Evolutionary conservation across 2,888 invertebrate species (phyloP).

Genomic region (Endomychus coccineus): DNA sequence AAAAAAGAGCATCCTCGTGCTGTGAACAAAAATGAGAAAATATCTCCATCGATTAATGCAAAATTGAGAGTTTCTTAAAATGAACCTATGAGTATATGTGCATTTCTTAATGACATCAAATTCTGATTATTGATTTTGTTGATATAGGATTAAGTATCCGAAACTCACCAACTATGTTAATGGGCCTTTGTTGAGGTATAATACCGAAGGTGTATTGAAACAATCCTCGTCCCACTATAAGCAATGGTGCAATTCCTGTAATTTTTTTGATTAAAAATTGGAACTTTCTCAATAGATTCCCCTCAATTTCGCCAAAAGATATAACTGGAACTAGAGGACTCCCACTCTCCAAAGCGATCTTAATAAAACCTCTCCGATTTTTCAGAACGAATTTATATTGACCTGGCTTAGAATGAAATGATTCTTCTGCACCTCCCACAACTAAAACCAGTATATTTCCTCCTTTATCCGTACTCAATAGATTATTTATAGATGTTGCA

Average conservation of each 20-base stretch:
- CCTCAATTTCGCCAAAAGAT: conserved; percentile 85
- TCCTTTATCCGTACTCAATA: conserved; percentile 48
- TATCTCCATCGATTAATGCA: too few species aligned
- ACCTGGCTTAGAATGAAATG: conserved; percentile 73
- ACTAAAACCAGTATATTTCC: conserved; percentile 66
- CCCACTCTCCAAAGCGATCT: conserved; percentile 46
- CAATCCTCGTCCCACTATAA: conserved; percentile 76
- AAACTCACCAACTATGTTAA: conserved; percentile 84
- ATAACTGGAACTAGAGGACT: conserved; percentile 79
- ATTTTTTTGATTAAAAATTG: conserved; percentile 62
- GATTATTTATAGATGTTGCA: conserved; percentile 56
- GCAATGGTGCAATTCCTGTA: conserved; percentile 67
- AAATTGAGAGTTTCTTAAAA: too few species aligned
- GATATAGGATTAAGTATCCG: too few species aligned
- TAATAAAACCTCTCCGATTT: conserved; percentile 57
- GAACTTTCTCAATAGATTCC: conserved; percentile 55
- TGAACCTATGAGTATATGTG: too few species aligned
- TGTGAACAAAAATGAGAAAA: too few species aligned
- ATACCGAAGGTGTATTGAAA: conserved; percentile 88
- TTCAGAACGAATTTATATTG: conserved; percentile 64
- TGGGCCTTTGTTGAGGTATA: conserved; percentile 70
- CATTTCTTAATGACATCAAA: too few species aligned
- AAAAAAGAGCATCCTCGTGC: too few species aligned
- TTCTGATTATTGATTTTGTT: too few species aligned
- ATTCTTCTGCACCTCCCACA: conserved; percentile 86